Evolutionary conservation across 2,113 vertebrate species (phyloP).

Genomic region (Anhinga rufa): DNA sequence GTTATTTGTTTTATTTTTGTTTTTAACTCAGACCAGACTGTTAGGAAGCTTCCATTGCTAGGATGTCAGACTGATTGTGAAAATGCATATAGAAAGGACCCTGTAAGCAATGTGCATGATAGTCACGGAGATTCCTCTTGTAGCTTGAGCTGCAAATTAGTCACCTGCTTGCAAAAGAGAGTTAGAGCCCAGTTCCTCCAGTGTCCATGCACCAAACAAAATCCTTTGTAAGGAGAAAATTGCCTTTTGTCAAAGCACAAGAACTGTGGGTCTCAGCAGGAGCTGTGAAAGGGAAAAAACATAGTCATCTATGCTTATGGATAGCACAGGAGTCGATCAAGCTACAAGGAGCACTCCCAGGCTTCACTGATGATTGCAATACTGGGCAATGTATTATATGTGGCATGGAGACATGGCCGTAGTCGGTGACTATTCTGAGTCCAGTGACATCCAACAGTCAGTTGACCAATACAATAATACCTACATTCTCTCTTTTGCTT

Average conservation of each 20-base stretch:
- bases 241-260: not conserved
- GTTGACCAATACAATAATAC: not conserved
- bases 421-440: not conserved
- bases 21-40: not conserved
- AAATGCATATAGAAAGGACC: not conserved
- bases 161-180: not conserved
- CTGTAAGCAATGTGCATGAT: not conserved
- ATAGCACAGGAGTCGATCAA: rapidly evolving
- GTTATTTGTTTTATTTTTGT: not conserved
- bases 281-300: not conserved
- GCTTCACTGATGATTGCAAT: not conserved
- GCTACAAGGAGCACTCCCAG: not conserved
- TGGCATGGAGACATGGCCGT: not conserved
- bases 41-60: not conserved
- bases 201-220: not conserved
- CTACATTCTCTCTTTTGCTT: not conserved
- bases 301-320: not conserved
- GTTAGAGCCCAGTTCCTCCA: not conserved
- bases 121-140: not conserved
- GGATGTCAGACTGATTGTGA: not conserved
- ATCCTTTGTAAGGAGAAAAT: not conserved
- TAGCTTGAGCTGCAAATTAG: not conserved
- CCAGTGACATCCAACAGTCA: not conserved
- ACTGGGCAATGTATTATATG: not conserved
- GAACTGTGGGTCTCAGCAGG: not conserved